A percentile compares a stretch with the other conserved stretches of the same genome.
Conservation (phyloP, 2,797 vertebrate genomes). For the Girardinus metallicus region DNA sequence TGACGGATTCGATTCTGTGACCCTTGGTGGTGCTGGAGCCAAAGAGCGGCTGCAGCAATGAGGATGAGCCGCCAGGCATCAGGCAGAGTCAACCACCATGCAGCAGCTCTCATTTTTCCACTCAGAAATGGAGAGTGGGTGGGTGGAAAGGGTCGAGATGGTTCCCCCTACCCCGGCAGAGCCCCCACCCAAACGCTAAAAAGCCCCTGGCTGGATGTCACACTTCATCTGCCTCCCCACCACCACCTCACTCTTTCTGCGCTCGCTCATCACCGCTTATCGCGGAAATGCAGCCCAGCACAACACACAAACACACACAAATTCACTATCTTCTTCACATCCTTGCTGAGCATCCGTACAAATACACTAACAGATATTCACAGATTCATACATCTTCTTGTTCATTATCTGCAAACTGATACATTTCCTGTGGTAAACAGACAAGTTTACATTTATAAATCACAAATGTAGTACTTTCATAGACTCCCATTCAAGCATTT, state of each 20-base stretch:
- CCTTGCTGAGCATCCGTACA: constrained; percentile 36
- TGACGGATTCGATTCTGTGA: constrained; percentile 58
- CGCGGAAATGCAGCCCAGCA: constrained; percentile 66
- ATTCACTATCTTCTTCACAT: constrained; percentile 24
- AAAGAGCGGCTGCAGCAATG: constrained; percentile 6
- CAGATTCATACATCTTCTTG: constrained; percentile 27
- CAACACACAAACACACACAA: constrained; percentile 37
- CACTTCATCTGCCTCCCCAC: constrained; percentile 44
- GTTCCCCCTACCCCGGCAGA: not conserved
- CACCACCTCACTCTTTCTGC: constrained; percentile 26
- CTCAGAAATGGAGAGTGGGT: constrained; percentile 65
- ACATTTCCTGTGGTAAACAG: constrained; percentile 22
- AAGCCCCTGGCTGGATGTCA: constrained; percentile 69
- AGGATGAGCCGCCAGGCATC: constrained; percentile 26
- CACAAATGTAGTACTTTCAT: not conserved
- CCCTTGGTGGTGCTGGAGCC: constrained; percentile 11
- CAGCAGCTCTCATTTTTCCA: constrained; percentile 59
- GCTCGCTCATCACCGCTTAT: constrained; percentile 73
- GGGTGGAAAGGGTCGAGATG: constrained; percentile 27
- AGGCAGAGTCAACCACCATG: constrained; percentile 61
- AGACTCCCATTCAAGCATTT: not conserved
- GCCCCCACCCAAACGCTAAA: constrained; percentile 15
- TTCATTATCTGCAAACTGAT: constrained; percentile 26
- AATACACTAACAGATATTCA: constrained; percentile 46
- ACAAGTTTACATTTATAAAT: constrained; percentile 7